Evolutionary conservation across 2,797 vertebrate genomes (phyloP).

Genomic region (Characodon lateralis): DNA sequence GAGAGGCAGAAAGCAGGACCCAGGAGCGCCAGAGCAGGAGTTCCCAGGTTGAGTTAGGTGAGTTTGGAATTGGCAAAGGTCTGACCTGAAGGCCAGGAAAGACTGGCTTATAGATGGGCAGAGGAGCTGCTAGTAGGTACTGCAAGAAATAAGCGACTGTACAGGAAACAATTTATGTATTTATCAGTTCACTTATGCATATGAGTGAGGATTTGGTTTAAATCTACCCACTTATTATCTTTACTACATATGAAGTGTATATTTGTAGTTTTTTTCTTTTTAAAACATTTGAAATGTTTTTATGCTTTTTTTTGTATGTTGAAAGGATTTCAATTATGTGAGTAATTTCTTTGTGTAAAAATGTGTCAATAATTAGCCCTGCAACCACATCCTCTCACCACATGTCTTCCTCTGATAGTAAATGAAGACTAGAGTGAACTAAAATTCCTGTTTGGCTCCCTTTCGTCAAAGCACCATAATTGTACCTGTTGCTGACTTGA

Average conservation of each 20-base stretch:
- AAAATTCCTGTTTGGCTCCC: neutral
- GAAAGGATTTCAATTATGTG: neutral
- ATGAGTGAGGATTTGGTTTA: neutral
- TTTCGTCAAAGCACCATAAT: slow-evolving; percentile 1
- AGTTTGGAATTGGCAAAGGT: slow-evolving; percentile 34
- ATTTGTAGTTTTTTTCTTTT: too few relatives aligned
- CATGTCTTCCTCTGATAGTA: neutral
- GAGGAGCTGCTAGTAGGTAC: slow-evolving; percentile 7
- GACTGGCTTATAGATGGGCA: slow-evolving; percentile 26
- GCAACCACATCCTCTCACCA: neutral
- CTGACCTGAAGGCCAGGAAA: slow-evolving; percentile 24
- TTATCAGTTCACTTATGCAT: neutral
- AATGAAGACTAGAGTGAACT: too few relatives aligned
- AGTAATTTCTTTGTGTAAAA: neutral
- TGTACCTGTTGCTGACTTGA: slow-evolving; percentile 3
- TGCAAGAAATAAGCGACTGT: slow-evolving; percentile 1
- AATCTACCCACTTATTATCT: neutral
- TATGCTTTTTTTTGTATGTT: neutral
- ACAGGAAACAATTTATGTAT: slow-evolving; percentile 10
- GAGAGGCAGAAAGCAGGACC: neutral
- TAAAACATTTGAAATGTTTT: neutral
- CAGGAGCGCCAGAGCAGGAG: neutral
- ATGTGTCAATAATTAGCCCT: neutral
- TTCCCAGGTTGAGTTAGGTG: slow-evolving; percentile 35
- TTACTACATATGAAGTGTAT: neutral